Evolutionary conservation across 2,797 vertebrate genomes (phyloP).

Genomic region (Microhierax caerulescens): DNA sequence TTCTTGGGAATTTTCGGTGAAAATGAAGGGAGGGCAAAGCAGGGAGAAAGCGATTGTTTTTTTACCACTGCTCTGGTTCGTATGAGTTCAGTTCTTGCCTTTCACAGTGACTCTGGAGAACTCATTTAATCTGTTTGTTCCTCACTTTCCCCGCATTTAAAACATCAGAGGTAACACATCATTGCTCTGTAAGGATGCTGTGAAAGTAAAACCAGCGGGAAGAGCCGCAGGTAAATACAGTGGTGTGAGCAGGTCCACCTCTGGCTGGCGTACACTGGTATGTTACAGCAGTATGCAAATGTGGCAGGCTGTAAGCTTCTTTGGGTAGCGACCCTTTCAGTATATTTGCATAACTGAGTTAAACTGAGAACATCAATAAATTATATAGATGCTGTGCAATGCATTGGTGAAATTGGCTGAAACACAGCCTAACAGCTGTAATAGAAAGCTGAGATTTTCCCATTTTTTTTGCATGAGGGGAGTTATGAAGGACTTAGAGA

Average conservation of each 20-base stretch:
- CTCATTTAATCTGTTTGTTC: not conserved
- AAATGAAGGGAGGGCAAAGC: not conserved
- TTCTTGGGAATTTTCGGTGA: not conserved
- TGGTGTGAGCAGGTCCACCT: not conserved
- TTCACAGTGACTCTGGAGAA: not conserved
- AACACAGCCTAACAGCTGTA: not conserved
- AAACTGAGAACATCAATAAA: not conserved
- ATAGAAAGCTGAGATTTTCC: not conserved
- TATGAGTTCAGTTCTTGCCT: not conserved
- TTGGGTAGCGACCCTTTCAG: not conserved
- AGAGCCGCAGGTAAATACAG: not conserved
- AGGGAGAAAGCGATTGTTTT: rapidly evolving
- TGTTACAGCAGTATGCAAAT: not conserved
- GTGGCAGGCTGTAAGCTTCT: not conserved
- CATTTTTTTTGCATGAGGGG: not conserved
- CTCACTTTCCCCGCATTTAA: not conserved
- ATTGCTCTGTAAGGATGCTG: not conserved
- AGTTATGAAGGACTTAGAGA: not conserved
- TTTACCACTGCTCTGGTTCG: not conserved
- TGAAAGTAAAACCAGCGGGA: not conserved
- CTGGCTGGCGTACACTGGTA: not conserved
- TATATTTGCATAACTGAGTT: not conserved
- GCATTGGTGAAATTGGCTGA: not conserved
- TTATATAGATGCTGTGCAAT: not conserved
- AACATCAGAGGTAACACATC: not conserved